Conservation (phyloP, 2,797 vertebrate species). For the Schizopygopsis pylzovi region DNA sequence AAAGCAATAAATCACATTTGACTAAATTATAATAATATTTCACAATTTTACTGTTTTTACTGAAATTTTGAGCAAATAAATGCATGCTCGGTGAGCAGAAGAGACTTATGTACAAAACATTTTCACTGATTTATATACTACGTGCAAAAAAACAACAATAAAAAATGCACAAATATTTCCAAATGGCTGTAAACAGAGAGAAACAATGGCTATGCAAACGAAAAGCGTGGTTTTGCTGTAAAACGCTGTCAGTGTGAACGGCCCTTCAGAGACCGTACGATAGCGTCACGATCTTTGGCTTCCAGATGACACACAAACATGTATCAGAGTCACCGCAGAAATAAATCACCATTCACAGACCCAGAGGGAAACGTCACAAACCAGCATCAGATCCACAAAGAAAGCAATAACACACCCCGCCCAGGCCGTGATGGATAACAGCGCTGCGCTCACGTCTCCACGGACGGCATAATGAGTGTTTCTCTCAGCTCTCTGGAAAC, state of each 20-base stretch:
- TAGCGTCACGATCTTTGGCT: background rate
- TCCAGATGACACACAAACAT: background rate
- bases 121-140: no score
- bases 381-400: background rate
- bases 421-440: constrained; percentile 67
- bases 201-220: background rate
- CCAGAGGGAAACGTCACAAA: background rate
- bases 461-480: constrained; percentile 65
- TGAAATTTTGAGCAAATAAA: background rate
- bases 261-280: background rate
- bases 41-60: background rate
- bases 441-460: constrained; percentile 53
- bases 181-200: background rate
- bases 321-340: background rate
- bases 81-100: background rate
- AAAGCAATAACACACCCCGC: constrained; percentile 46
- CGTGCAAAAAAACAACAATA: background rate
- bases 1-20: background rate
- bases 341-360: background rate
- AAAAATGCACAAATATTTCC: background rate
- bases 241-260: constrained; percentile 13
- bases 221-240: background rate
- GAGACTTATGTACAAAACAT: background rate
- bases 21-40: background rate
- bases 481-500: constrained; percentile 69